Percentiles rank a stretch among this genome's conserved stretches.
These are phyloP conservation scores for Poecilia wingei DNA, from an alignment of 2,797 vertebrate genomes.

Conservation along the genomic window DNA sequence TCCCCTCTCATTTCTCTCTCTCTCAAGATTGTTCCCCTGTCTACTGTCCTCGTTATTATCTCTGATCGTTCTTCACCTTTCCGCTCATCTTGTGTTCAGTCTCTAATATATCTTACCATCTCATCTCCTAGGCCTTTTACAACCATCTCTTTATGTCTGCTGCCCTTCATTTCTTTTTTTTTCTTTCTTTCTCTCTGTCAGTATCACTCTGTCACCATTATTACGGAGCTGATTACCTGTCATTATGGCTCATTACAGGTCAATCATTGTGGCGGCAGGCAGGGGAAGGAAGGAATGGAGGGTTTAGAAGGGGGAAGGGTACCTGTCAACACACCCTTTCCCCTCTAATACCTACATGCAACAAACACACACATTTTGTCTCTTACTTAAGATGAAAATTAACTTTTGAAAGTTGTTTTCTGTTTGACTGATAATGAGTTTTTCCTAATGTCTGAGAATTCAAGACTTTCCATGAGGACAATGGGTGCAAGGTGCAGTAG, in stretches of 20 bases:
- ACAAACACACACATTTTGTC: constrained; percentile 8
- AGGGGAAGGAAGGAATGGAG: constrained; percentile 35
- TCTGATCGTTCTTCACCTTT: constrained; percentile 33
- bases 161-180: constrained; percentile 15
- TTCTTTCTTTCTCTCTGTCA: constrained; percentile 45
- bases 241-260: constrained; percentile 80
- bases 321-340: constrained; percentile 63
- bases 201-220: constrained; percentile 74
- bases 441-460: neutral
- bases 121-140: constrained; percentile 52
- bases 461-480: neutral
- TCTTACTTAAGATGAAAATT: constrained; percentile 4
- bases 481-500: neutral
- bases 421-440: neutral
- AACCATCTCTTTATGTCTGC: constrained; percentile 28
- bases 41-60: constrained; percentile 34
- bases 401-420: neutral
- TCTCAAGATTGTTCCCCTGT: neutral
- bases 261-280: constrained; percentile 75
- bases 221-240: constrained; percentile 80
- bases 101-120: constrained; percentile 63
- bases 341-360: constrained; percentile 2
- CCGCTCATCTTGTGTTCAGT: constrained; percentile 29
- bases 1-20: constrained; percentile 31
- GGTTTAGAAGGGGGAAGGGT: constrained; percentile 28